Base-by-base conservation (phyloP, 2,113 vertebrate genomes). In the Urocolius indicus region DNA sequence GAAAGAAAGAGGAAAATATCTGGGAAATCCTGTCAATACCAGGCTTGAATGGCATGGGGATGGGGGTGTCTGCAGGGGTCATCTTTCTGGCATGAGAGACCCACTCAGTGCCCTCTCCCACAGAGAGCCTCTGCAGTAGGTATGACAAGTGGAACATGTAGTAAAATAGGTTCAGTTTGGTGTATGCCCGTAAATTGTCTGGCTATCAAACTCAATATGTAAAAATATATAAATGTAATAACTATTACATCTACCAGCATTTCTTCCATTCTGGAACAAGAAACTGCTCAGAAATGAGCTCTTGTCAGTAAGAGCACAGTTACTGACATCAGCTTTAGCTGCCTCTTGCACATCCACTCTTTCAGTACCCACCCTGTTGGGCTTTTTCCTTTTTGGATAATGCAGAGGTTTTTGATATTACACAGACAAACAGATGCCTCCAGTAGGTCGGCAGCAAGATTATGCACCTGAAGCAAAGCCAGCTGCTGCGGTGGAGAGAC, bases 41-140 rank as follows among this genome's bases (percentile, higher is more conserved):
- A 10, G 43, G 36, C 32, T 89, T 84, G 14, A 79, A 49, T 49
- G 45, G 12, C 12, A 4, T 17, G 43, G 73, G 36, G 16, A 72
- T 68, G 46, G 43, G 62, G 62, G 80, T 18, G 17, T 61, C 67
- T 93, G 78, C 75, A 73, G 87, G 69, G 36, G 74, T 51, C 27
- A 54, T 63, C 23, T 18, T 68, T 81, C 41, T 67, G 57, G 61
- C 54, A 8, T 2, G 3, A 34, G 34, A 84, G 80, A 89, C 34
- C 83, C 38, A 11, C 54, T 83, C 65, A 20, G 54, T 69, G 76
- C 73, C 49, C 67, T n/a, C 49, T 94, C 80, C 76, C 45, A 59
- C 58, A 17, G 69, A 65, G 22, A 92, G 45, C 46, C 69, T 92
- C 92, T 89, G 88, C 93, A 96, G 85, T 29, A n/a, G 21, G 5